Evolutionary conservation across 30 jellyfish, hydroid and myxozoan genomes (phyloP).

Genomic region (Morbakka virulenta): DNA sequence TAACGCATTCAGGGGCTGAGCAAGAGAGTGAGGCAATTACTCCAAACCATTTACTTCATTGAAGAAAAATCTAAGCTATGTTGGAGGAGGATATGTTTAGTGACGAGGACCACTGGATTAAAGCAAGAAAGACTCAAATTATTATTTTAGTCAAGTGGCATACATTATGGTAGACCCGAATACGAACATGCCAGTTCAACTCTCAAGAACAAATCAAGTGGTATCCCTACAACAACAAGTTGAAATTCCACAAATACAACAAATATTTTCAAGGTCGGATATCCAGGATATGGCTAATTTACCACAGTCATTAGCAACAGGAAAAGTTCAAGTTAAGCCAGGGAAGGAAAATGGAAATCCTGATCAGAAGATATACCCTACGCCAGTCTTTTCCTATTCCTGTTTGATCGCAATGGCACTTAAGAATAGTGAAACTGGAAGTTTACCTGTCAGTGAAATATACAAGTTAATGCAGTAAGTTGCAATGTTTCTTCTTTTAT

Average conservation of each 20-base stretch:
- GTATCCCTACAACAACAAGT: conserved; percentile 51
- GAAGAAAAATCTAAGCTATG: conserved; percentile 3
- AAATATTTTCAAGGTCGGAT: conserved; percentile 46
- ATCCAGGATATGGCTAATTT: conserved; percentile 46
- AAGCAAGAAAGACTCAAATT: too few relatives aligned
- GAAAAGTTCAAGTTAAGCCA: conserved; percentile 53
- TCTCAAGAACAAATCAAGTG: conserved; percentile 50
- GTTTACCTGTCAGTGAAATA: conserved; percentile 97
- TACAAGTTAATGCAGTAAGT: conserved; percentile 98
- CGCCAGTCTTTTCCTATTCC: conserved; percentile 96
- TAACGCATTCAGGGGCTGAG: too few relatives aligned
- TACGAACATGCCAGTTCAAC: conserved; percentile 89
- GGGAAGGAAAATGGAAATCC: conserved; percentile 82
- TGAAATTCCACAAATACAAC: too few relatives aligned
- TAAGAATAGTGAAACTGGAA: conserved; percentile 87
- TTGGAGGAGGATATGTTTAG: conserved; percentile 15
- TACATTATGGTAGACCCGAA: conserved; percentile 97
- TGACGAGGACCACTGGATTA: conserved; percentile 10
- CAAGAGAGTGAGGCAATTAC: neutral
- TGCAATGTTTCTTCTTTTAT: too few relatives aligned
- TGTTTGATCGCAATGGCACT: conserved; percentile 97
- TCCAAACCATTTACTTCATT: neutral
- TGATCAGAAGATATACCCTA: conserved; percentile 84
- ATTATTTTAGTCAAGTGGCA: too few relatives aligned
- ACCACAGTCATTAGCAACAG: conserved; percentile 46